Conservation (phyloP, 2,113 vertebrate genomes). For the Oryzias curvinotus region DNA sequence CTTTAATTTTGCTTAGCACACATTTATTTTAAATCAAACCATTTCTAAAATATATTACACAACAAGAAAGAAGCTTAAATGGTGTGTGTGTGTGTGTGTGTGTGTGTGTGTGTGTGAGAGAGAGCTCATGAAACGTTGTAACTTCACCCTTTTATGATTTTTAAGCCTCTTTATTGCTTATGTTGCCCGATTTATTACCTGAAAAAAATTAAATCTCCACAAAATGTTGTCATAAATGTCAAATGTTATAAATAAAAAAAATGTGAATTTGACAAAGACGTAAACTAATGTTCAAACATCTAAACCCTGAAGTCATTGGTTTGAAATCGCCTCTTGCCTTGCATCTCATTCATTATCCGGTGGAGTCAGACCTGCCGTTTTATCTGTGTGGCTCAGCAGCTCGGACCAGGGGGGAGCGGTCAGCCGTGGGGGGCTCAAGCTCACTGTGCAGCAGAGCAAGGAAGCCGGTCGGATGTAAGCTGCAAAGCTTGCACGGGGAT, state of each 20-base stretch:
- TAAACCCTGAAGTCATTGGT: too few species aligned
- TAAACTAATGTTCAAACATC: too few species aligned
- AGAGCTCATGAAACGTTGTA: too few species aligned
- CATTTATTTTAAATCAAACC: too few species aligned
- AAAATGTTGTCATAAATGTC: background rate
- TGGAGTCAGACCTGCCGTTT: slow-evolving; percentile 40
- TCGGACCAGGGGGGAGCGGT: slow-evolving; percentile 26
- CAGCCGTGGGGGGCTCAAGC: slow-evolving; percentile 21
- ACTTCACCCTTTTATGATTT: too few species aligned
- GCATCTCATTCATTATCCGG: slow-evolving; percentile 40
- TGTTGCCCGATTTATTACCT: background rate
- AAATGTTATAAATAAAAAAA: background rate
- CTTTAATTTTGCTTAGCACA: too few species aligned
- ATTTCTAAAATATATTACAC: too few species aligned
- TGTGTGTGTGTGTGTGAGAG: too few species aligned
- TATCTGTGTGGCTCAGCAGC: slow-evolving; percentile 44
- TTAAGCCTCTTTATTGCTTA: background rate
- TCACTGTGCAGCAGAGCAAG: slow-evolving; percentile 53
- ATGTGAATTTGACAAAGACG: too few species aligned
- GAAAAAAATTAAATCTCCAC: background rate
- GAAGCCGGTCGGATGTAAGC: slow-evolving; percentile 63
- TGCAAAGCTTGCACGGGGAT: slow-evolving; percentile 70
- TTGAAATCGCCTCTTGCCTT: slow-evolving; percentile 8
- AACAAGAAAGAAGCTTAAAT: too few species aligned
- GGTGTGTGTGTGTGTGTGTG: too few species aligned